These are phyloP conservation scores for Ganaspis sp. DNA, from an alignment of 1,140 invertebrate genomes.

Conservation along the genomic window DNA sequence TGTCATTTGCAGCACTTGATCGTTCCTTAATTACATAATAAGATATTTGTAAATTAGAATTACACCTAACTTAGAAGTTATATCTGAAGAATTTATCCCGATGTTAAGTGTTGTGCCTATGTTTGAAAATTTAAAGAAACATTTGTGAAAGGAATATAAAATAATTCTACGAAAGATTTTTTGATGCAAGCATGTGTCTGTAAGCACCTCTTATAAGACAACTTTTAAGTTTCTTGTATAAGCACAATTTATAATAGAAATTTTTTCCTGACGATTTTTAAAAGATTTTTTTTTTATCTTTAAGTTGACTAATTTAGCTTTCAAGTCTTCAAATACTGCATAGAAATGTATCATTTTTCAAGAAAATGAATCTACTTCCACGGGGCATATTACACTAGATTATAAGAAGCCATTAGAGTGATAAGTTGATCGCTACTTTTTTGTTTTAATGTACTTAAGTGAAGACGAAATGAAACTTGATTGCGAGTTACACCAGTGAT, in stretches of 20 bases:
- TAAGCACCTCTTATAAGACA: background rate
- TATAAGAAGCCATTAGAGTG: constrained; percentile 62
- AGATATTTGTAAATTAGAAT: background rate
- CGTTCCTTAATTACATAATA: background rate
- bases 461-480: constrained; percentile 49
- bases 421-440: constrained; percentile 59
- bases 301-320: background rate
- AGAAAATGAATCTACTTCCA: constrained; percentile 64
- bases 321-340: background rate
- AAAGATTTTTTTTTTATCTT: constrained; percentile 27
- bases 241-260: constrained; percentile 30
- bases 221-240: constrained; percentile 3
- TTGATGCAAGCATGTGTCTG: constrained; percentile 8
- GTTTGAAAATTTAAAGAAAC: constrained; percentile 14
- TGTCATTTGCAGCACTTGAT: too few species aligned
- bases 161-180: background rate
- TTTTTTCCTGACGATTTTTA: background rate
- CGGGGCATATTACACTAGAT: constrained; percentile 65
- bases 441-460: constrained; percentile 63
- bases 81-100: constrained; percentile 12
- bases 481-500: constrained; percentile 56
- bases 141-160: background rate
- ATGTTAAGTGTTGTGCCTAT: constrained; percentile 20
- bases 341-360: constrained; percentile 47
- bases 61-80: constrained; percentile 3